phyloP scores from a whole-genome alignment of 2,113 vertebrate genomes.

The Neotoma lepida region DNA sequence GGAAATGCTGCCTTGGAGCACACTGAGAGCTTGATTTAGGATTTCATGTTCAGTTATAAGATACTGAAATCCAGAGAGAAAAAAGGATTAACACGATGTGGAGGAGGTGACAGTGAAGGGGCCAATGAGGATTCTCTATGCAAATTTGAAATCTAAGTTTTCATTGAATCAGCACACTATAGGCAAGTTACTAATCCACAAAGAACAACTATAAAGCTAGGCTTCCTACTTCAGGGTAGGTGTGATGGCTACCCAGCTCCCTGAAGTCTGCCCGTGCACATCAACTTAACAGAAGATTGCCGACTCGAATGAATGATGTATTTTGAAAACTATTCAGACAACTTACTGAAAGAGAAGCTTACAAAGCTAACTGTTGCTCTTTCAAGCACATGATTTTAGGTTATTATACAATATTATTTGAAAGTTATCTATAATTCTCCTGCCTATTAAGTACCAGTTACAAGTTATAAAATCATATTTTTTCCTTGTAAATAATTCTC shows the following conservation, averaged over 20 bases:
- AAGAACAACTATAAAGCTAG: not conserved
- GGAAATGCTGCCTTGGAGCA: not conserved
- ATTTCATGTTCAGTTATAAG: not conserved
- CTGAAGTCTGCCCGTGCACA: not conserved
- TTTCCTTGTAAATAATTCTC: conserved; percentile 59
- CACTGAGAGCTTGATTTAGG: not conserved
- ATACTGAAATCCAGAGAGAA: not conserved
- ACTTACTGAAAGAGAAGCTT: not conserved
- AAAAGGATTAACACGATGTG: not conserved
- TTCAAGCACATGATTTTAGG: conserved; percentile 49
- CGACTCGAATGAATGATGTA: not conserved
- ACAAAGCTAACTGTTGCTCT: conserved; percentile 28
- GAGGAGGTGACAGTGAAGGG: not conserved
- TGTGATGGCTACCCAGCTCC: rapidly evolving
- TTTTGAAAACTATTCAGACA: conserved; percentile 31
- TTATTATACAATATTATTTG: conserved; percentile 58
- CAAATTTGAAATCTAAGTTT: conserved; percentile 33
- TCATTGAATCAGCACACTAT: not conserved
- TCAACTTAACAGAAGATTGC: not conserved
- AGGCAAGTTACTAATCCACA: not conserved
- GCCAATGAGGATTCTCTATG: not conserved
- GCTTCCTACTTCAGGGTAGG: not conserved
- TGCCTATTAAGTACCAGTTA: conserved; percentile 46
- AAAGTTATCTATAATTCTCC: conserved; percentile 42
- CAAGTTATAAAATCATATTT: conserved; percentile 45